These are phyloP conservation scores for Procambarus clarkii DNA, from an alignment of 1,140 invertebrate species.

Conservation along the genomic window DNA sequence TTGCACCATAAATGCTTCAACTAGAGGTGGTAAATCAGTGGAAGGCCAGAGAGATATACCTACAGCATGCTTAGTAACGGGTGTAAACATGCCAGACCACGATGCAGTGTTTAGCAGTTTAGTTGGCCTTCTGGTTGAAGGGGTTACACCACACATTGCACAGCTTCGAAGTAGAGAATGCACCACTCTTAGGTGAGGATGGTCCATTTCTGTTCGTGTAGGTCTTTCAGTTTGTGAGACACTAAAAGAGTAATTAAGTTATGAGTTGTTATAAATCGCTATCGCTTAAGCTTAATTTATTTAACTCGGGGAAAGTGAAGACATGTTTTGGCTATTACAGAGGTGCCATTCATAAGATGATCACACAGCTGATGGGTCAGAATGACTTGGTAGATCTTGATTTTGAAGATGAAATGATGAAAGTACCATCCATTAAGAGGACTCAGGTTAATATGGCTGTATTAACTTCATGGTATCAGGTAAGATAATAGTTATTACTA, in stretches of 20 bases:
- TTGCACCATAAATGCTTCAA: background rate
- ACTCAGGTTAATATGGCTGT: slow-evolving; percentile 82
- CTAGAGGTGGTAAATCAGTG: background rate
- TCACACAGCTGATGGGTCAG: slow-evolving; percentile 81
- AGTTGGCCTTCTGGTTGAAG: slow-evolving; percentile 75
- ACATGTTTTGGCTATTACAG: slow-evolving; percentile 10
- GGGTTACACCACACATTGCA: slow-evolving; percentile 82
- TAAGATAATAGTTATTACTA: background rate
- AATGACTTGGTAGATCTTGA: slow-evolving; percentile 75
- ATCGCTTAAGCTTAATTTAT: too few relatives aligned
- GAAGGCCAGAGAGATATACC: slow-evolving; percentile 27
- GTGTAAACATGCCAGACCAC: slow-evolving; percentile 60
- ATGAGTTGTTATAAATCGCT: too few relatives aligned
- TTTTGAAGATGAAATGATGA: slow-evolving; percentile 74
- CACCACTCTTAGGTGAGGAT: slow-evolving; percentile 78
- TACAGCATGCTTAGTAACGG: slow-evolving; percentile 53
- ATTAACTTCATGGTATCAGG: slow-evolving; percentile 81
- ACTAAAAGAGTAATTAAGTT: too few relatives aligned
- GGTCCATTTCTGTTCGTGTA: background rate
- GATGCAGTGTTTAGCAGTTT: slow-evolving; percentile 48
- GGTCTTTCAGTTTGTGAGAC: too few relatives aligned
- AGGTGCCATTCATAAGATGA: slow-evolving; percentile 81
- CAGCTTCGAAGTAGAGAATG: slow-evolving; percentile 83
- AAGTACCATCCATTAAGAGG: slow-evolving; percentile 77
- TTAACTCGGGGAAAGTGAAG: too few relatives aligned